A percentile compares a stretch with the other conserved stretches of the same genome.
Evolutionary conservation across 2,888 invertebrate species (phyloP).

Genomic region (Holacanthella duospinosa): DNA sequence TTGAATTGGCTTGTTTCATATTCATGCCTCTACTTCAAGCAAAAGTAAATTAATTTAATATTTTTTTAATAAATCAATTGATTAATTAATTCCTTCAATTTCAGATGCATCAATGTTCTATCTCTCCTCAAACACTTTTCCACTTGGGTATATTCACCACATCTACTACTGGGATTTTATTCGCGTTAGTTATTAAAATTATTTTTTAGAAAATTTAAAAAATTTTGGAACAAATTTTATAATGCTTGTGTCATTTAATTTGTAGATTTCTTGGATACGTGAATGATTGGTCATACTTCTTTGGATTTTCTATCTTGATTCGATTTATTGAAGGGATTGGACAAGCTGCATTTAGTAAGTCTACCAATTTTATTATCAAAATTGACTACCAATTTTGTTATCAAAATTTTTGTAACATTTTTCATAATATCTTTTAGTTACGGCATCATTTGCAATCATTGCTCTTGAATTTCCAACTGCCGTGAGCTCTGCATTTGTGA

Average conservation of each 20-base stretch:
- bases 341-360: constrained; percentile 73
- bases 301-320: constrained; percentile 43
- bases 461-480: constrained; percentile 78
- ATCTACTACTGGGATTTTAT: constrained; percentile 68
- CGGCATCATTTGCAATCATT: constrained; percentile 39
- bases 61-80: not conserved
- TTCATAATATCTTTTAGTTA: not conserved
- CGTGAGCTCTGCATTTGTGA: constrained; percentile 47
- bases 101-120: not conserved
- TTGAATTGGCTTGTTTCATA: constrained; percentile 70
- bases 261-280: constrained; percentile 39
- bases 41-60: constrained; percentile 14
- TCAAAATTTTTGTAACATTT: not conserved
- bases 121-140: constrained; percentile 60
- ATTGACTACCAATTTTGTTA: not conserved
- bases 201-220: not conserved
- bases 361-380: constrained; percentile 66
- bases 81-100: not conserved
- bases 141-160: constrained; percentile 73
- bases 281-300: constrained; percentile 30
- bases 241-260: not conserved
- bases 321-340: constrained; percentile 74
- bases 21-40: constrained; percentile 52
- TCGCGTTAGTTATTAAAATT: constrained; percentile 52
- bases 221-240: not conserved